A percentile compares a stretch with the other conserved stretches of the same genome.
phyloP scores from a whole-genome alignment of 1,140 invertebrate species.

The Zaprionus vittiger region DNA sequence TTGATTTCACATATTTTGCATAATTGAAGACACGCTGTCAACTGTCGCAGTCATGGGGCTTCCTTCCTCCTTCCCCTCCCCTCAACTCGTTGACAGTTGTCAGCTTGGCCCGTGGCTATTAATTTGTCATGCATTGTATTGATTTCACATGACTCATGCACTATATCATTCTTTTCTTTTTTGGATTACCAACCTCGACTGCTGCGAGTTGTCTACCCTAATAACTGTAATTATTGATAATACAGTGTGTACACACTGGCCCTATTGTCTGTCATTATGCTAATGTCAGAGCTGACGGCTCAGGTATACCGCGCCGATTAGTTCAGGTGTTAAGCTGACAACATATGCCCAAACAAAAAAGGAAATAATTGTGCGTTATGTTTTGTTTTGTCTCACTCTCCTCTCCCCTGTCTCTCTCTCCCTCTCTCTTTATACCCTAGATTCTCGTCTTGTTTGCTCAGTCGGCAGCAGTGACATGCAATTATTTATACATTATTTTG shows the following conservation, averaged over 20 bases:
- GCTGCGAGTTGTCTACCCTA: background rate
- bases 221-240: constrained; percentile 34
- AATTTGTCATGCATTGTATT: constrained; percentile 22
- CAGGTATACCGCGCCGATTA: constrained; percentile 26
- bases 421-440: constrained; percentile 5
- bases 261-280: constrained; percentile 56
- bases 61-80: background rate
- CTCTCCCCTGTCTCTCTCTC: background rate
- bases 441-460: constrained; percentile 47
- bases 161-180: constrained; percentile 5
- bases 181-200: background rate
- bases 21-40: constrained; percentile 62
- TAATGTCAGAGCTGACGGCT: constrained; percentile 50
- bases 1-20: constrained; percentile 38
- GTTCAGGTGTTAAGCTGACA: constrained; percentile 60
- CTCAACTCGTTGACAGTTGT: constrained; percentile 8
- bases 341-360: constrained; percentile 28
- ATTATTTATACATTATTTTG: constrained; percentile 74
- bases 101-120: constrained; percentile 5
- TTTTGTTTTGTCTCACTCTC: background rate
- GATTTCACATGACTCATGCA: constrained; percentile 13
- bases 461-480: constrained; percentile 68
- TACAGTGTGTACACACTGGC: constrained; percentile 19
- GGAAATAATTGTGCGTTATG: constrained; percentile 20
- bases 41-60: constrained; percentile 5